phyloP scores from a whole-genome alignment of 2,113 vertebrate species.

The Cygnus atratus region DNA sequence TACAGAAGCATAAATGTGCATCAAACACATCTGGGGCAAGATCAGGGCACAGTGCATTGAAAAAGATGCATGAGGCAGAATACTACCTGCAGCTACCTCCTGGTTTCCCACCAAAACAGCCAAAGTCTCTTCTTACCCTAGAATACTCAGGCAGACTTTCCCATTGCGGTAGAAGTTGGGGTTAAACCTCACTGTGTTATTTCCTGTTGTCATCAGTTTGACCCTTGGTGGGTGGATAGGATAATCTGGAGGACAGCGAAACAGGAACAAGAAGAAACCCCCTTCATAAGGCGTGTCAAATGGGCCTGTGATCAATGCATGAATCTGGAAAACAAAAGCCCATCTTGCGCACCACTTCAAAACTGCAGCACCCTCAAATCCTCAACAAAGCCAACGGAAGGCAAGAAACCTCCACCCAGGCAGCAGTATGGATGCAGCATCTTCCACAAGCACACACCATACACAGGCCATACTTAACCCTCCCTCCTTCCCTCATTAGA shows the following conservation, averaged over 20 bases:
- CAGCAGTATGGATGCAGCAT: neutral
- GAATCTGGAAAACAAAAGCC: slow-evolving; percentile 90
- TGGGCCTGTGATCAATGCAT: slow-evolving; percentile 96
- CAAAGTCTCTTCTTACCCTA: slow-evolving; percentile 85
- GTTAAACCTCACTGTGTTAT: slow-evolving; percentile 98
- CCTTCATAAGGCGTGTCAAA: slow-evolving; percentile 99
- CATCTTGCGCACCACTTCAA: slow-evolving; percentile 67
- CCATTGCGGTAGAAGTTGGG: slow-evolving; percentile 99
- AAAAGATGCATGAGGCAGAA: neutral
- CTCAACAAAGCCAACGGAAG: neutral
- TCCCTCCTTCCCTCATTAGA: neutral
- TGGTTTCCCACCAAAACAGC: neutral
- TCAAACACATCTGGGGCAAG: neutral
- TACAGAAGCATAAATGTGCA: neutral
- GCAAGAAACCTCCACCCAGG: neutral
- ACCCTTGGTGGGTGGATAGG: slow-evolving; percentile 97
- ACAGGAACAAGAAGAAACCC: slow-evolving; percentile 98
- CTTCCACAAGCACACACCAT: neutral
- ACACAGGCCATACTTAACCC: neutral
- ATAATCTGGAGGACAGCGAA: slow-evolving; percentile 98
- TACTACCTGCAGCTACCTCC: neutral
- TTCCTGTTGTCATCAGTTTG: slow-evolving; percentile 98
- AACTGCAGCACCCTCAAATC: slow-evolving; percentile 22
- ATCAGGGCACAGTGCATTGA: neutral
- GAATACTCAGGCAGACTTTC: slow-evolving; percentile 98